A percentile compares a stretch with the other conserved stretches of the same genome.
Conservation (phyloP, 2,113 vertebrate genomes). For the Stomatorhinus ivindoensis region DNA sequence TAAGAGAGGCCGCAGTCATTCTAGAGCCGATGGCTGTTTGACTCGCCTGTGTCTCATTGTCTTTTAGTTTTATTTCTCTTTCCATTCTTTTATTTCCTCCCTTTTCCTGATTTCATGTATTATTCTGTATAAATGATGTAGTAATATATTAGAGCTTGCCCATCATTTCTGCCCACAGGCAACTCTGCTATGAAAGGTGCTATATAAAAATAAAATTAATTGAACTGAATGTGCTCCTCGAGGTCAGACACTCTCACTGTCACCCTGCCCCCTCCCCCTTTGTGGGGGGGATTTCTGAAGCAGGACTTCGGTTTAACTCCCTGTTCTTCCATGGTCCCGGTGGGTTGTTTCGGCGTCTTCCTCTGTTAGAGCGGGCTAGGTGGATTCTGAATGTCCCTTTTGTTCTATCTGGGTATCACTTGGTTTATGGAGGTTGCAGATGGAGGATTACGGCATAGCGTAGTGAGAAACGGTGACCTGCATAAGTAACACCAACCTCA, state of each 20-base stretch:
- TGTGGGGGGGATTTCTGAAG: neutral
- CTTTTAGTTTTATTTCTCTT: neutral
- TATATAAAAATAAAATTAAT: neutral
- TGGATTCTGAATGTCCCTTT: neutral
- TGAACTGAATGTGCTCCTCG: neutral
- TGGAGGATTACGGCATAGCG: neutral
- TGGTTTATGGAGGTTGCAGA: neutral
- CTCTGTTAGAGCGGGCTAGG: neutral
- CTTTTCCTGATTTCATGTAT: neutral
- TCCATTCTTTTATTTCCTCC: neutral
- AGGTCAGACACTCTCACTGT: neutral
- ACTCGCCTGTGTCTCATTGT: neutral
- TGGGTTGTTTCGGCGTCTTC: neutral
- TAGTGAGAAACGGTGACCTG: neutral
- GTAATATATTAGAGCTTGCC: neutral
- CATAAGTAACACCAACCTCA: neutral
- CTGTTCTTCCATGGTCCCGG: neutral
- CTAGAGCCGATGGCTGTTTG: neutral
- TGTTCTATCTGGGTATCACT: neutral
- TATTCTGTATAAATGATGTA: neutral
- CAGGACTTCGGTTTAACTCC: neutral
- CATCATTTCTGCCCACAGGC: neutral
- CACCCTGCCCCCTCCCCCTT: neutral
- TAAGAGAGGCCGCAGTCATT: neutral
- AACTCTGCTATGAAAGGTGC: neutral